These are phyloP conservation scores for Smithornis capensis DNA, from an alignment of 2,113 vertebrate genomes.

Conservation along the genomic window DNA sequence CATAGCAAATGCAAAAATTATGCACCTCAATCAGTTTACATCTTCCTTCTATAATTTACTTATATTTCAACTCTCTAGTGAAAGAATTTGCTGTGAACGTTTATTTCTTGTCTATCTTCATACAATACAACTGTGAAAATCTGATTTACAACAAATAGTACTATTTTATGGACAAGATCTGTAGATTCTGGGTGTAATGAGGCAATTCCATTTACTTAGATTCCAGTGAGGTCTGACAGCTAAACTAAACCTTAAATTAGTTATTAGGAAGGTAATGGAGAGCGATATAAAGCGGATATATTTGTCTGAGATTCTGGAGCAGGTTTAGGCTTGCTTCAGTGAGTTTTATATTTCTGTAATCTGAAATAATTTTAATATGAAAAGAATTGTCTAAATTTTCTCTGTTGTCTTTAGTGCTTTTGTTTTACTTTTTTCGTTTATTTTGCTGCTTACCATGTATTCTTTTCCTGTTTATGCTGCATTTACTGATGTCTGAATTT, in stretches of 20 bases:
- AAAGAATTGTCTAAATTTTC: neutral
- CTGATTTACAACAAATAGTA: neutral
- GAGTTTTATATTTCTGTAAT: neutral
- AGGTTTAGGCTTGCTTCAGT: neutral
- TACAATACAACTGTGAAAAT: neutral
- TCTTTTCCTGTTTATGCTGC: neutral
- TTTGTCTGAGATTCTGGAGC: neutral
- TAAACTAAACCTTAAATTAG: neutral
- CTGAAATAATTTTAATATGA: neutral
- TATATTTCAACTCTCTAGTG: neutral
- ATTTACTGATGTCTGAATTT: neutral
- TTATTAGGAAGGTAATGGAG: neutral
- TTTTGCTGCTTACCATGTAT: neutral
- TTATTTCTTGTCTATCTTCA: neutral
- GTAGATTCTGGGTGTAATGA: neutral
- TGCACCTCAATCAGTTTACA: neutral
- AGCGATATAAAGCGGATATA: neutral
- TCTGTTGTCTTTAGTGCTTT: neutral
- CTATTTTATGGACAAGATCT: neutral
- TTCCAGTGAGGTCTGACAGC: neutral
- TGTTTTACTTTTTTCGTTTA: neutral
- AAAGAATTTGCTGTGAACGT: neutral
- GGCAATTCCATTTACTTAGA: neutral
- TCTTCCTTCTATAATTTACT: neutral
- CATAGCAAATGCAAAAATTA: neutral